Percentiles rank a stretch among this genome's conserved stretches.
Evolutionary conservation across 2,888 invertebrate species (phyloP).

Genomic region (Macropis europaea): DNA sequence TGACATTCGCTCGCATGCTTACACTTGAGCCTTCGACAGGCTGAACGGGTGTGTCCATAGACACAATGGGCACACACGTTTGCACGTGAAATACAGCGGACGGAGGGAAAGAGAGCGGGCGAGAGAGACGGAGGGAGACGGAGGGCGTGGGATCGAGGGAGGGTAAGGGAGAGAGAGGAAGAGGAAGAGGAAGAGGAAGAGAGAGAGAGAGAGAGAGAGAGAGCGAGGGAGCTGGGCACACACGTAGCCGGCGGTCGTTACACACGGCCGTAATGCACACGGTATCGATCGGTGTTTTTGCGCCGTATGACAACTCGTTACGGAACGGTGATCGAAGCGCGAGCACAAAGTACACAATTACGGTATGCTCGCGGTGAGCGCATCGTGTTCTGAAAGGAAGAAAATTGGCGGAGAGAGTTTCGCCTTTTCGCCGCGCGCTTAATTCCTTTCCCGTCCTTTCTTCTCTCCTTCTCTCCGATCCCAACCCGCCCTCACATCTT

Average conservation of each 20-base stretch:
- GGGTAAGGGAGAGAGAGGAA: not conserved
- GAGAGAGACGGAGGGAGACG: not conserved
- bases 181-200: constrained; percentile 3
- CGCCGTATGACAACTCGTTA: constrained; percentile 75
- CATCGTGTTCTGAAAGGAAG: constrained; percentile 54
- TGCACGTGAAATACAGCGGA: constrained; percentile 31
- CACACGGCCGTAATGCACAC: constrained; percentile 58
- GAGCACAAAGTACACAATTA: constrained; percentile 67
- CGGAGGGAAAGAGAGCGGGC: not conserved
- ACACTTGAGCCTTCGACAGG: constrained; percentile 36
- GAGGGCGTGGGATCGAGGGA: not conserved
- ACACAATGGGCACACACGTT: constrained; percentile 39
- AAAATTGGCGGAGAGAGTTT: constrained; percentile 57
- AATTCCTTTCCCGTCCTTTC: constrained; percentile 41
- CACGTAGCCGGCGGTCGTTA: constrained; percentile 36
- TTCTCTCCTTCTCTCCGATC: constrained; percentile 14
- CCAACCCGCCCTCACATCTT: constrained; percentile 15
- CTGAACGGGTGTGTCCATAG: constrained; percentile 39
- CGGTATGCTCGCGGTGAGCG: constrained; percentile 53
- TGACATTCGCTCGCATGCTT: constrained; percentile 69
- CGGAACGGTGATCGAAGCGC: constrained; percentile 71
- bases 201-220: not conserved
- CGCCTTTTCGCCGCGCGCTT: constrained; percentile 56
- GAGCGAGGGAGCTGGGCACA: not conserved
- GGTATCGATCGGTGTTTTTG: constrained; percentile 73